Conservation (phyloP, 2,888 invertebrate species). For the Ganaspis brasiliensis region DNA sequence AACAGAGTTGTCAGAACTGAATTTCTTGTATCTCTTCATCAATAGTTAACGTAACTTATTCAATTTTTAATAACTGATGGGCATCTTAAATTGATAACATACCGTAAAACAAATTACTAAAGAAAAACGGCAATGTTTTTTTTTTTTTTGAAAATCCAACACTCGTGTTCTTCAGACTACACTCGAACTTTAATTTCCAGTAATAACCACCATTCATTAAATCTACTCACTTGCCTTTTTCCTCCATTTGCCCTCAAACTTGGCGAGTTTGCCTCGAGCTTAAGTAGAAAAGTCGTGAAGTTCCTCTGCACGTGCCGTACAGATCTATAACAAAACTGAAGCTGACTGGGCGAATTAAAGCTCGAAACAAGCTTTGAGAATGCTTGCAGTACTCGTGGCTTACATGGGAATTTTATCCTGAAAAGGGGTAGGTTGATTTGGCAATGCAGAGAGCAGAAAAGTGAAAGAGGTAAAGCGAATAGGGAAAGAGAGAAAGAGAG, state of each 20-base stretch:
- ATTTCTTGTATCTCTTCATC: too few relatives aligned
- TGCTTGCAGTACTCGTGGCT: conserved; percentile 22
- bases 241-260: background rate
- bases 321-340: conserved; percentile 42
- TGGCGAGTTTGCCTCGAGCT: background rate
- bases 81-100: too few relatives aligned
- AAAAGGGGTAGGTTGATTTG: conserved; percentile 27
- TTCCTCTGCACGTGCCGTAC: conserved; percentile 27
- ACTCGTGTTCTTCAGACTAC: too few relatives aligned
- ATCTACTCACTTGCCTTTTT: background rate
- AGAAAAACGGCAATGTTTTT: too few relatives aligned
- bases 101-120: too few relatives aligned
- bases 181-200: conserved; percentile 12
- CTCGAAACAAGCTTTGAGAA: conserved; percentile 36
- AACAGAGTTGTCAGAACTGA: too few relatives aligned
- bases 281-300: conserved; percentile 37
- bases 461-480: background rate
- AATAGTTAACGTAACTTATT: too few relatives aligned
- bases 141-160: too few relatives aligned
- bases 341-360: conserved; percentile 40
- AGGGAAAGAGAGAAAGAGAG: background rate
- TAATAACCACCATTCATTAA: conserved; percentile 30
- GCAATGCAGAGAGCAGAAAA: background rate
- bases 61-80: too few relatives aligned
- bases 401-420: conserved; percentile 24